Conservation (phyloP, 2,888 invertebrate species). For the Orthonevra nobilis region DNA sequence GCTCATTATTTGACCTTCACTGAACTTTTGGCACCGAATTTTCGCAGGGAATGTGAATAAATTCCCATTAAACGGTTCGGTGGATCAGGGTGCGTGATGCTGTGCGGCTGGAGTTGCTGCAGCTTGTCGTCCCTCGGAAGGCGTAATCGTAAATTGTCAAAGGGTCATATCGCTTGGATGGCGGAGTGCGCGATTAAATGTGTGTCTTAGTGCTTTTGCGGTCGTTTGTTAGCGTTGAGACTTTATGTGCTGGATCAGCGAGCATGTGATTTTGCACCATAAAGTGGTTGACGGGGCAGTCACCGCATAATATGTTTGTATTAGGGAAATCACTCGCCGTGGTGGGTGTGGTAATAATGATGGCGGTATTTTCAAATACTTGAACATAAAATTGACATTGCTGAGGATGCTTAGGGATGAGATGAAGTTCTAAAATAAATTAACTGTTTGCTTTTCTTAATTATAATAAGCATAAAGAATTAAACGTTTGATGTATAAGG, state of each 20-base stretch:
- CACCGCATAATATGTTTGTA: too few species aligned
- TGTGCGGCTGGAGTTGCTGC: not conserved
- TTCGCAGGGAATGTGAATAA: not conserved
- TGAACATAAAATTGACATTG: too few species aligned
- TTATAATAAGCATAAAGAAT: too few species aligned
- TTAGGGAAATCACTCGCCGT: too few species aligned
- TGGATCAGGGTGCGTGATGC: constrained; percentile 14
- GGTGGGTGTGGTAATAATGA: too few species aligned
- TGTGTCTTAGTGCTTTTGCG: constrained; percentile 3
- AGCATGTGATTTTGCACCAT: constrained; percentile 5
- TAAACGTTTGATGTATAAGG: too few species aligned
- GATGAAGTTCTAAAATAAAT: too few species aligned
- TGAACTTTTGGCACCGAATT: constrained; percentile 13
- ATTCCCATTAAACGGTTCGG: not conserved
- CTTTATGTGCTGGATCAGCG: constrained; percentile 7
- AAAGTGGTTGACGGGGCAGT: not conserved
- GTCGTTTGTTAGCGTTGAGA: not conserved
- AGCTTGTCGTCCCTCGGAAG: not conserved
- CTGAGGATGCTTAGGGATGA: too few species aligned
- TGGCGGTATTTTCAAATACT: too few species aligned
- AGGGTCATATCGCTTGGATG: constrained; percentile 1
- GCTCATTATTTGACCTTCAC: constrained; percentile 9
- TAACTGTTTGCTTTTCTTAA: too few species aligned
- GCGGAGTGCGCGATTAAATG: not conserved
- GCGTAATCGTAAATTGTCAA: constrained; percentile 5